These are phyloP conservation scores for Echeneis naucrates DNA, from an alignment of 2,797 vertebrate species.

Conservation along the genomic window DNA sequence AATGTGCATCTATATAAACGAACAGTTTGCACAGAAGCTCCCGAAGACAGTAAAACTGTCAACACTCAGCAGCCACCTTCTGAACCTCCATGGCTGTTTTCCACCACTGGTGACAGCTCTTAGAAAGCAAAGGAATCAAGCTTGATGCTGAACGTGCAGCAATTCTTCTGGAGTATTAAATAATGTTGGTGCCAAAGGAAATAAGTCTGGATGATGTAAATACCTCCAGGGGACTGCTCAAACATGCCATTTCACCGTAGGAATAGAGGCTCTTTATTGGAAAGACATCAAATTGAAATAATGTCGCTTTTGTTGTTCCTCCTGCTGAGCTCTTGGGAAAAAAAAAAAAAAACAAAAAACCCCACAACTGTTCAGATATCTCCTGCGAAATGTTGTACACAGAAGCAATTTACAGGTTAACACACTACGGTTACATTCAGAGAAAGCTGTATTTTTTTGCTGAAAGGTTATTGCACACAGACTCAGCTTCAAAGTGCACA, in stretches of 20 bases:
- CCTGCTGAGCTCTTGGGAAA: slow-evolving; percentile 9
- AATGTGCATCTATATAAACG: background rate
- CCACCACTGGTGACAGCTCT: no score
- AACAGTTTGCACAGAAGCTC: background rate
- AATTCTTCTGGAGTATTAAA: no score
- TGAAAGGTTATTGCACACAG: slow-evolving; percentile 39
- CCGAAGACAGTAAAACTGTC: background rate
- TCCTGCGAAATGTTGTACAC: slow-evolving; percentile 13
- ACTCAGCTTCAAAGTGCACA: slow-evolving; percentile 38
- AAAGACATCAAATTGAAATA: slow-evolving; percentile 26
- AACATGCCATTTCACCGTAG: slow-evolving; percentile 8
- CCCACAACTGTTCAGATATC: background rate
- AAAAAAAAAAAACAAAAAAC: no score
- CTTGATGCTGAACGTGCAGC: no score
- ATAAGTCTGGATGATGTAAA: no score
- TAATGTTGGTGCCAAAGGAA: no score
- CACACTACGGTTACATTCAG: slow-evolving; percentile 29
- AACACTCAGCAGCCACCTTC: background rate
- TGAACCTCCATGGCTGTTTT: background rate
- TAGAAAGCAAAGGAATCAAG: background rate
- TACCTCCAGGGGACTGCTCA: background rate
- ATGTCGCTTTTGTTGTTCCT: background rate
- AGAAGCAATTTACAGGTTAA: slow-evolving; percentile 13
- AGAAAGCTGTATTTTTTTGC: slow-evolving; percentile 15
- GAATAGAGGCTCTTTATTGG: slow-evolving; percentile 53